phyloP scores from a whole-genome alignment of 2,888 invertebrate species.

The Deroplatys truncata region DNA sequence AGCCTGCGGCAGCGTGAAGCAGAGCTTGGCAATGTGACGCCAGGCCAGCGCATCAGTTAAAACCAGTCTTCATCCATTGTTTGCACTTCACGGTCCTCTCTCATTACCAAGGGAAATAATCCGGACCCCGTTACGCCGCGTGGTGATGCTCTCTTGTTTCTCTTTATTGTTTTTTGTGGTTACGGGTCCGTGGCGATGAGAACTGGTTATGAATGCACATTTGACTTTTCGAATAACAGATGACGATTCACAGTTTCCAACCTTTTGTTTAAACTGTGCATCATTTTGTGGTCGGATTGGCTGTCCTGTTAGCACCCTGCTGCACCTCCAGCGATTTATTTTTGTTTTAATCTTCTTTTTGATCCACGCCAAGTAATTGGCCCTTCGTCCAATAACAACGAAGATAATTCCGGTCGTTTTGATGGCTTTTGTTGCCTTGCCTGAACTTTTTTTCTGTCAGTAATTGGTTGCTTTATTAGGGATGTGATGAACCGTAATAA shows the following conservation, averaged over 20 bases:
- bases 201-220: background rate
- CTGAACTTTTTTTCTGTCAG: background rate
- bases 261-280: background rate
- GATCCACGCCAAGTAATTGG: background rate
- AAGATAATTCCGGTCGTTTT: background rate
- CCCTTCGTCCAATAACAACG: background rate
- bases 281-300: background rate
- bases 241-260: background rate
- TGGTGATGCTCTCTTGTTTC: background rate
- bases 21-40: background rate
- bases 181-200: background rate
- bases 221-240: background rate
- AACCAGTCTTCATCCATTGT: background rate
- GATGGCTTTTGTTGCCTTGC: background rate
- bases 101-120: background rate
- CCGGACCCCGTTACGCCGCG: background rate
- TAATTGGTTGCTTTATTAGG: background rate
- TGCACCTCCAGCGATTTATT: background rate
- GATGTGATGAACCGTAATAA: background rate
- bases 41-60: background rate
- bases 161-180: background rate
- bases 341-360: background rate
- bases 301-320: background rate
- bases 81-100: background rate
- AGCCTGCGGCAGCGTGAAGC: background rate